Conservation (phyloP, 2,888 invertebrate species). For the Stenodera caucasica region DNA sequence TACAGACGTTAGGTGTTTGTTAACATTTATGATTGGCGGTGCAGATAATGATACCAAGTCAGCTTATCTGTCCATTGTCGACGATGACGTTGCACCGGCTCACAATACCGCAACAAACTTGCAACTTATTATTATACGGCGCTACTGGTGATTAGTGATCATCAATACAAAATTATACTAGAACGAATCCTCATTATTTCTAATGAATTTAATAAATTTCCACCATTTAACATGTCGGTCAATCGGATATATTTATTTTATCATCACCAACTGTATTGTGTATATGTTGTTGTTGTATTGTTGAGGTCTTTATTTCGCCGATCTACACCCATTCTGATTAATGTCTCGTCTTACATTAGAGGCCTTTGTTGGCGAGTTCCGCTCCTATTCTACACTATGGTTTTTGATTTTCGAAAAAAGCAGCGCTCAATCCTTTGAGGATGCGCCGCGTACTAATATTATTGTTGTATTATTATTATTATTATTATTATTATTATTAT, state of each 20-base stretch:
- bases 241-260: neutral
- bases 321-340: conserved; percentile 23
- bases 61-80: conserved; percentile 33
- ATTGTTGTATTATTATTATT: conserved; percentile 12
- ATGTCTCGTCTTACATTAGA: conserved; percentile 23
- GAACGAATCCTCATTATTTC: conserved; percentile 6
- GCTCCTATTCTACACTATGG: conserved; percentile 25
- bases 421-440: conserved; percentile 28
- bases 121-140: conserved; percentile 25
- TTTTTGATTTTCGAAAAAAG: conserved; percentile 15
- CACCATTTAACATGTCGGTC: neutral
- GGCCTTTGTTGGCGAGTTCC: conserved; percentile 21
- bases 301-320: too few relatives aligned
- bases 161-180: neutral
- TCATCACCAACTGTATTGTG: too few relatives aligned
- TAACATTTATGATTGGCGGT: conserved; percentile 27
- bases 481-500: neutral
- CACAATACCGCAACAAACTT: conserved; percentile 20
- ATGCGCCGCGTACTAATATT: conserved; percentile 22
- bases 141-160: conserved; percentile 18
- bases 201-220: neutral
- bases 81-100: conserved; percentile 32
- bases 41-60: conserved; percentile 29
- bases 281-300: too few relatives aligned
- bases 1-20: conserved; percentile 28